Evolutionary conservation across 2,797 vertebrate genomes (phyloP), one percentile per base, ranked within the genome.

Genomic region (Hyperoplus immaculatus): DNA sequence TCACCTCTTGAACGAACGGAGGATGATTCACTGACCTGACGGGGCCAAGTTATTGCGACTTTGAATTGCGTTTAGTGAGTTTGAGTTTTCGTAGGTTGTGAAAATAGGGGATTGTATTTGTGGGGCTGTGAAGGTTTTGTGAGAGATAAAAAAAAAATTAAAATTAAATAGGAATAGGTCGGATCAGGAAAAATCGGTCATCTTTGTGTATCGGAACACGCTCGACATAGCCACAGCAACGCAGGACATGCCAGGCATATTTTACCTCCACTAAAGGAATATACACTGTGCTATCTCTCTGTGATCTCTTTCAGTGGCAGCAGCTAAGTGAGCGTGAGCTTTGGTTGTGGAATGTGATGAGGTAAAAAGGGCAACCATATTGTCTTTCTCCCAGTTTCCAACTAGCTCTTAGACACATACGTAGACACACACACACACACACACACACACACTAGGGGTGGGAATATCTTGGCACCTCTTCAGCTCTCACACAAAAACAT

Each of bases 181-280:
- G 58, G 11, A n/a, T 46, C 42, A 65, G 14, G 65, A 51, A 62
- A 43, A 54, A 12, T 1, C 1, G 6, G 5, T 46, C 10, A 54
- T 71, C 10, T 55, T 39, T 16, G 58, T 50, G 21, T 3, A 70
- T 58, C n/a, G 54, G 55, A 67, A 49, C 10, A 49, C 0, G 18
- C 6, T 5, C 1, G 8, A 56, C 60, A 70, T 6, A 58, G 47
- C 73, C 58, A 67, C 42, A 29, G 6, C 51, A 5, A 75, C 11
- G 51, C 81, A 78, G 80, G 83, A 89, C 86, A 88, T 82, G 50
- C 80, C 77, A 18, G 4, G 38, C 82, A 87, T 89, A 71, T 75
- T 88, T 89, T 70, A 75, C 43, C 64, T 76, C 75, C 67, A 63
- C 68, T 78, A 78, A 65, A 67, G 29, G 75, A 50, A 49, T 83